Evolutionary conservation across 2,113 vertebrate genomes (phyloP).

Genomic region (Paramormyrops kingsleyae): DNA sequence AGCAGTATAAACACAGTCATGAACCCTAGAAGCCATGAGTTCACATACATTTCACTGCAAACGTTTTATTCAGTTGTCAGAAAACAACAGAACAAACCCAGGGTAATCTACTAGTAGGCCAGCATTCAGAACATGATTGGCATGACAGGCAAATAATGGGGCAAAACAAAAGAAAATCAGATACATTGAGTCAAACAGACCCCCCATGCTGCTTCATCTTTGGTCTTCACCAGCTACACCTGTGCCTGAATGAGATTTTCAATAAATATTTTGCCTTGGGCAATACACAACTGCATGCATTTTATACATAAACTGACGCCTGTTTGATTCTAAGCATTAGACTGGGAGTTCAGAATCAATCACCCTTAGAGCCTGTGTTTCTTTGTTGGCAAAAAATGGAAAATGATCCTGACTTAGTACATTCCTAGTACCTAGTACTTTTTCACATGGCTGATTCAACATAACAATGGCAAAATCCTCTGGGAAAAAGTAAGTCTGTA

Average conservation of each 20-base stretch:
- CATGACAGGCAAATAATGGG: neutral
- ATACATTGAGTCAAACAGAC: neutral
- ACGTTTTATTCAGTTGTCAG: neutral
- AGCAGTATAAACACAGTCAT: neutral
- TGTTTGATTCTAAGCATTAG: neutral
- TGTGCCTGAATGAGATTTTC: neutral
- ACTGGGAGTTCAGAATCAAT: neutral
- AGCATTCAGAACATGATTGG: neutral
- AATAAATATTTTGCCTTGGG: neutral
- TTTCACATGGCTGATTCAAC: constrained; percentile 3
- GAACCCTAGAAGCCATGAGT: neutral
- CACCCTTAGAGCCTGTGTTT: neutral
- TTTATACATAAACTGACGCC: neutral
- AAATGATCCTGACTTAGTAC: constrained; percentile 1
- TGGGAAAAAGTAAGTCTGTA: neutral
- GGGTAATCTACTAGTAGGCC: neutral
- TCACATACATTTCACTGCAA: neutral
- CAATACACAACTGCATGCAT: neutral
- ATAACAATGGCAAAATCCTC: neutral
- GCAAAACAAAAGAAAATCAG: neutral
- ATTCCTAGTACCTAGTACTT: neutral
- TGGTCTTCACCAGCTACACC: neutral
- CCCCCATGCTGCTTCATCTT: neutral
- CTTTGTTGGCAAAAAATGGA: neutral
- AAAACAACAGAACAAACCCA: neutral